Percentiles rank a stretch among this genome's conserved stretches.
These are phyloP conservation scores for Junco hyemalis DNA, from an alignment of 2,113 vertebrate species.

Conservation along the genomic window DNA sequence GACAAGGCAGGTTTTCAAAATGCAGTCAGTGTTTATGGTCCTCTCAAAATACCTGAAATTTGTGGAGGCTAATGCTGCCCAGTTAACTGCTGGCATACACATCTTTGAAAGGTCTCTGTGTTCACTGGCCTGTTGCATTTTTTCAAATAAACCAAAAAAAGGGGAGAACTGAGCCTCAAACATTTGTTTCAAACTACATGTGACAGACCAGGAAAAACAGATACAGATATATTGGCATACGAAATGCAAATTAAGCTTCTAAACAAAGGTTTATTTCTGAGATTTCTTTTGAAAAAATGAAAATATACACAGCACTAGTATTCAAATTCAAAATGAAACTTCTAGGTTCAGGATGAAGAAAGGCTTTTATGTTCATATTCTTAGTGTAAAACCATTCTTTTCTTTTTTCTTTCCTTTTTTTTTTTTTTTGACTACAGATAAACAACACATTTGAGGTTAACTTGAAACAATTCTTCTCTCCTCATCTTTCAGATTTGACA, in stretches of 20 bases:
- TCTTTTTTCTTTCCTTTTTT: background rate
- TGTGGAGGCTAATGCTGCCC: background rate
- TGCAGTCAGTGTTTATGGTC: background rate
- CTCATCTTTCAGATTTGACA: background rate
- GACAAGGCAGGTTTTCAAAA: background rate
- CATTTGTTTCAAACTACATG: background rate
- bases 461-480: background rate
- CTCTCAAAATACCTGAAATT: background rate
- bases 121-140: background rate
- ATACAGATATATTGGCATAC: accelerated
- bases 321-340: background rate
- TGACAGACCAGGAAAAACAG: accelerated
- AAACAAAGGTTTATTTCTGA: background rate
- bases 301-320: background rate
- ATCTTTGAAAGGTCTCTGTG: background rate
- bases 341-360: background rate
- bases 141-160: background rate
- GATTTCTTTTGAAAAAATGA: background rate
- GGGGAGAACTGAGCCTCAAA: background rate
- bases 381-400: background rate
- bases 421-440: background rate
- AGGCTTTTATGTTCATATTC: background rate
- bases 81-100: background rate
- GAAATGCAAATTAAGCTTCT: background rate
- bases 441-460: background rate